Percentiles rank a stretch among this genome's conserved stretches.
These are phyloP conservation scores for Cuniculus paca DNA, from an alignment of 2,797 vertebrate genomes.

Conservation along the genomic window DNA sequence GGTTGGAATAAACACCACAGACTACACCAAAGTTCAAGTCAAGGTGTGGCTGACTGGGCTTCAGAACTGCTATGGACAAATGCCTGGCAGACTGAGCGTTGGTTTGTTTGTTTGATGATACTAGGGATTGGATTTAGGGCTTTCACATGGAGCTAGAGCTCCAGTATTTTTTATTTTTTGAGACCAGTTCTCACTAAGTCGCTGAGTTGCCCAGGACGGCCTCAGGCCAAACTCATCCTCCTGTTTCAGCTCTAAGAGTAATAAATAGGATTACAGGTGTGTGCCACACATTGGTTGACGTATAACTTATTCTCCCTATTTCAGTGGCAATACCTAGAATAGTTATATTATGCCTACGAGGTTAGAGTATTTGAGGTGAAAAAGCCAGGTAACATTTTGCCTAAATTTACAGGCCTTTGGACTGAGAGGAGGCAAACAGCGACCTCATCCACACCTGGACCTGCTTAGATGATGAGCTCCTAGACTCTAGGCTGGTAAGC, in stretches of 20 bases:
- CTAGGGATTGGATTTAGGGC: background rate
- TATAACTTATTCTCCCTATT: background rate
- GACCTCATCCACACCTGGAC: background rate
- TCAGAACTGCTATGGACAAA: background rate
- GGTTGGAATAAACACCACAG: background rate
- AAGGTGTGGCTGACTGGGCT: background rate
- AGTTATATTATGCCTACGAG: background rate
- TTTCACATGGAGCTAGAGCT: background rate
- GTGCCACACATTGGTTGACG: background rate
- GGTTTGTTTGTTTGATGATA: background rate
- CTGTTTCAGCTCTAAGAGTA: background rate
- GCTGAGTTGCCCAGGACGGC: background rate
- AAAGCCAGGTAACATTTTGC: background rate
- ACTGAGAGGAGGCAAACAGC: background rate
- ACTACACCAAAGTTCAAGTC: no score
- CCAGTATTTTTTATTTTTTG: background rate
- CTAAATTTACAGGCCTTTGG: background rate
- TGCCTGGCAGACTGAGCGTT: background rate
- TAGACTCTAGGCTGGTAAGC: background rate
- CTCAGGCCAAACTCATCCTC: background rate
- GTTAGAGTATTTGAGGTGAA: background rate
- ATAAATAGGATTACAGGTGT: background rate
- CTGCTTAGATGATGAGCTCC: background rate
- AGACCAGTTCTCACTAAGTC: background rate
- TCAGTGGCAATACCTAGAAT: background rate